Conservation (phyloP, 2,888 invertebrate species). For the Norana najaformis region DNA sequence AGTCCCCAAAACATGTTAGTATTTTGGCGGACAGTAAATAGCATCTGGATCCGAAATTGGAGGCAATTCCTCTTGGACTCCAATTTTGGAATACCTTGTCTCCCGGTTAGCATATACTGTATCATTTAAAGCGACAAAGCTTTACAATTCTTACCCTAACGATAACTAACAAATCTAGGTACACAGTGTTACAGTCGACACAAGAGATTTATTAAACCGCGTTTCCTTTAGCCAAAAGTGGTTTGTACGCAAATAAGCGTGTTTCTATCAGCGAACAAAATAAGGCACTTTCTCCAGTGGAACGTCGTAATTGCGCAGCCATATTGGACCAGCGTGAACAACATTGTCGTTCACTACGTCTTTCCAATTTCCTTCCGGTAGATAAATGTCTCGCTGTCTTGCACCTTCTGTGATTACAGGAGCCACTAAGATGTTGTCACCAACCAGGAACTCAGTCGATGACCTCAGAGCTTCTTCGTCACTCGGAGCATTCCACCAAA, state of each 20-base stretch:
- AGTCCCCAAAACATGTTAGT: too few species aligned
- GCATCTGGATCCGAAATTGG: too few species aligned
- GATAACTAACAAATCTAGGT: not conserved
- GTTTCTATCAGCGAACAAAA: constrained; percentile 34
- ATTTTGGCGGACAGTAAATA: too few species aligned
- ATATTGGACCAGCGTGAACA: constrained; percentile 34
- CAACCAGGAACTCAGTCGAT: constrained; percentile 82
- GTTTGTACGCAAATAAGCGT: not conserved
- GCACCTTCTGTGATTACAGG: constrained; percentile 75
- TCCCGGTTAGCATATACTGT: not conserved
- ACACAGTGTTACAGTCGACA: not conserved
- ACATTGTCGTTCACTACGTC: constrained; percentile 27
- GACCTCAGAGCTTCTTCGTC: not conserved
- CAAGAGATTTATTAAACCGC: not conserved
- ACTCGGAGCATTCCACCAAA: constrained; percentile 80
- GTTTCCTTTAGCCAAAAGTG: not conserved
- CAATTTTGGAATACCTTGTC: not conserved
- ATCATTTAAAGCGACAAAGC: too few species aligned
- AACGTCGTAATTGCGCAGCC: constrained; percentile 33
- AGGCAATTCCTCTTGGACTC: not conserved
- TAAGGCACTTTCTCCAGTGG: constrained; percentile 34
- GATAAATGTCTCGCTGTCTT: constrained; percentile 79
- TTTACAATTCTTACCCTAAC: not conserved
- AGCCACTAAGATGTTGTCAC: constrained; percentile 86
- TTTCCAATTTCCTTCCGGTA: constrained; percentile 74